Conservation (phyloP, 2,797 vertebrate genomes). For the Molossus molossus region DNA sequence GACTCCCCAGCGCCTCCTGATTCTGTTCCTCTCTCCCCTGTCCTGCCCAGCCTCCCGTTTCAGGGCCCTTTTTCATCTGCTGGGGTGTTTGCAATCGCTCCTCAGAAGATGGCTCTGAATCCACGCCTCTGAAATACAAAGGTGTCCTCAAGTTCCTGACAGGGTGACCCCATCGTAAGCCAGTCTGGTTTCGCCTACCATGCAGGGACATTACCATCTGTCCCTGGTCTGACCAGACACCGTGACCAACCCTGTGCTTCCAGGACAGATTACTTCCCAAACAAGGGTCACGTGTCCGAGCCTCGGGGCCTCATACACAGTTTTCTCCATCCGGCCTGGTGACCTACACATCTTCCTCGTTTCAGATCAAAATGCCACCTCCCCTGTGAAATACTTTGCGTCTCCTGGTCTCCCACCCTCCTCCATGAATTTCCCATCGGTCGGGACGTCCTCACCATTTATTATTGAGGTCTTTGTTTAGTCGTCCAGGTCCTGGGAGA, state of each 20-base stretch:
- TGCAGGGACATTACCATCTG: not conserved
- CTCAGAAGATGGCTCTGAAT: not conserved
- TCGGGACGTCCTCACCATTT: not conserved
- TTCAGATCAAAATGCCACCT: not conserved
- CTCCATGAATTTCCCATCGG: not conserved
- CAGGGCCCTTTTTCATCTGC: not conserved
- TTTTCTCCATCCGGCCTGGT: not conserved
- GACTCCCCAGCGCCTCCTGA: not conserved
- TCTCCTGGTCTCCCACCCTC: rapidly evolving
- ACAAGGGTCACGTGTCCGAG: not conserved
- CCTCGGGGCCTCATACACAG: not conserved
- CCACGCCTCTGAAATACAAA: not conserved
- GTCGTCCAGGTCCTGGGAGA: not conserved
- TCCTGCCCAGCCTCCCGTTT: not conserved
- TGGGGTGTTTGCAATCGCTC: not conserved
- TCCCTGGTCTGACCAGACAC: not conserved
- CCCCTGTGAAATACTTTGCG: not conserved
- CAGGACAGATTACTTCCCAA: not conserved
- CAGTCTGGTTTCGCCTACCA: not conserved
- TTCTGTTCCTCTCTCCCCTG: not conserved
- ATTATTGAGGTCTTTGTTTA: not conserved
- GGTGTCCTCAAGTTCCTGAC: not conserved
- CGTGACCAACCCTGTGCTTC: not conserved
- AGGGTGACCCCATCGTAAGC: not conserved
- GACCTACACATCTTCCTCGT: not conserved